phyloP scores from a whole-genome alignment of 2,888 invertebrate species.

The Melanostoma scalare region DNA sequence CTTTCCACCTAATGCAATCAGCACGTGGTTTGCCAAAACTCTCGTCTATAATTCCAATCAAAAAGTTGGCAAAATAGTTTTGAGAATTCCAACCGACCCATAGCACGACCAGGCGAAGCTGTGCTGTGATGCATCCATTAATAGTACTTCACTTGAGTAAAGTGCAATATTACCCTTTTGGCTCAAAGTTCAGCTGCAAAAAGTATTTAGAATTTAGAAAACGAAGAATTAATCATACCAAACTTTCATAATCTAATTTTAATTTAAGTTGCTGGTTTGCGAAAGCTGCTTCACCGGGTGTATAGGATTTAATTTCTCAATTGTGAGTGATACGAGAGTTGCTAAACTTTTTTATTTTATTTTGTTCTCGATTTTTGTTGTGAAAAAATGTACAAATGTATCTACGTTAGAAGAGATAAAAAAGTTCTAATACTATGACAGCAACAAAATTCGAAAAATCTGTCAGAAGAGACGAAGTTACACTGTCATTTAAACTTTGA shows the following conservation, averaged over 20 bases:
- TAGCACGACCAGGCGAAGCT: not conserved
- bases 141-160: constrained; percentile 5
- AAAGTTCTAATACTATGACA: too few species aligned
- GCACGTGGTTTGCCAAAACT: constrained; percentile 42
- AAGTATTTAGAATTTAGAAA: constrained; percentile 8
- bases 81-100: constrained; percentile 20
- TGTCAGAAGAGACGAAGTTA: too few species aligned
- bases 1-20: constrained; percentile 36
- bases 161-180: not conserved
- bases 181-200: not conserved
- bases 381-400: too few species aligned
- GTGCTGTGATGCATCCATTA: constrained; percentile 32
- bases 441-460: too few species aligned
- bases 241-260: constrained; percentile 40
- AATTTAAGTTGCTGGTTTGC: constrained; percentile 7
- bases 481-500: too few species aligned
- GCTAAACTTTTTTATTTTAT: too few species aligned
- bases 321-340: too few species aligned
- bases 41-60: constrained; percentile 24
- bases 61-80: constrained; percentile 42
- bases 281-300: not conserved
- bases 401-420: too few species aligned
- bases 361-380: too few species aligned
- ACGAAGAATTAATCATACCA: constrained; percentile 3
- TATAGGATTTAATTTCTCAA: too few species aligned